Conservation (phyloP, 2,113 vertebrate genomes). For the Alethe diademata region DNA sequence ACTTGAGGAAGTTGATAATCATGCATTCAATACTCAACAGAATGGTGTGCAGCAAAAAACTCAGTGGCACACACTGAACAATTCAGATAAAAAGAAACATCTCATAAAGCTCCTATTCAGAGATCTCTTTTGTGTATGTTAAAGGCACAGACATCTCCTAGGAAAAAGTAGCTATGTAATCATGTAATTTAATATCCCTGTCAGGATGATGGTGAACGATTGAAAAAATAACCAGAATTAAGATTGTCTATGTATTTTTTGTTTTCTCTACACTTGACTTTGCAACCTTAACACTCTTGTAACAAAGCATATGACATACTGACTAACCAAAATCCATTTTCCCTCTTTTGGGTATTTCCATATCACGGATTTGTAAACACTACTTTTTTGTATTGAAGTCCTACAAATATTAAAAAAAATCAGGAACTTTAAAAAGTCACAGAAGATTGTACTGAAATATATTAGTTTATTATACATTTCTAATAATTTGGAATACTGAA, state of each 20-base stretch:
- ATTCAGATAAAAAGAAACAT: slow-evolving; percentile 33
- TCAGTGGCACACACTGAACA: background rate
- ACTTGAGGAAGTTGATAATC: background rate
- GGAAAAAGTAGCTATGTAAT: background rate
- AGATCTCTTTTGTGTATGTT: background rate
- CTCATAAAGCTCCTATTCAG: slow-evolving; percentile 39
- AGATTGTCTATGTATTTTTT: background rate
- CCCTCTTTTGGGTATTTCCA: background rate
- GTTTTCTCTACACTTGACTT: slow-evolving; percentile 30
- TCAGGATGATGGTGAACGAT: background rate
- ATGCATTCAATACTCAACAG: background rate
- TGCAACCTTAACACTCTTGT: background rate
- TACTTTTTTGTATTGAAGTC: background rate
- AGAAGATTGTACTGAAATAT: background rate
- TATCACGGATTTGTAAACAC: background rate
- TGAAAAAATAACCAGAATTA: background rate
- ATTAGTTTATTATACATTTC: background rate
- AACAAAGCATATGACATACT: background rate
- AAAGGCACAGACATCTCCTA: background rate
- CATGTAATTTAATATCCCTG: slow-evolving; percentile 20
- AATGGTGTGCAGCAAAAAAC: slow-evolving; percentile 6
- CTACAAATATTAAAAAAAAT: background rate
- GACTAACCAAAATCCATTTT: background rate
- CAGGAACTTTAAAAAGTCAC: background rate
- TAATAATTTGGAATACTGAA: background rate